A percentile compares a stretch with the other conserved stretches of the same genome.
Evolutionary conservation across 2,113 vertebrate genomes (phyloP).

Genomic region (human (Homo sapiens)): GRCh38 chr11:44868001-44868500

Average conservation of each 20-base stretch:
- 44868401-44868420: accelerated
- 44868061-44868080: background rate
- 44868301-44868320: background rate
- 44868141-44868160: background rate
- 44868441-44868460: background rate
- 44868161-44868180: background rate
- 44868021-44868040: background rate
- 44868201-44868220: background rate
- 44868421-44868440: accelerated
- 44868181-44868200: too few species aligned
- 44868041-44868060: background rate
- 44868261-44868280: background rate
- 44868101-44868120: background rate
- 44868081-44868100: background rate
- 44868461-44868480: background rate
- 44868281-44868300: accelerated
- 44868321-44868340: accelerated
- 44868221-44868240: background rate
- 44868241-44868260: too few species aligned
- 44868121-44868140: background rate
- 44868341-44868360: background rate
- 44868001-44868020: background rate
- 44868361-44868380: background rate
- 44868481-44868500: background rate
- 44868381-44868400: background rate